These are phyloP conservation scores for Cetoscarus ocellatus DNA, from an alignment of 2,797 vertebrate species.

Conservation along the genomic window DNA sequence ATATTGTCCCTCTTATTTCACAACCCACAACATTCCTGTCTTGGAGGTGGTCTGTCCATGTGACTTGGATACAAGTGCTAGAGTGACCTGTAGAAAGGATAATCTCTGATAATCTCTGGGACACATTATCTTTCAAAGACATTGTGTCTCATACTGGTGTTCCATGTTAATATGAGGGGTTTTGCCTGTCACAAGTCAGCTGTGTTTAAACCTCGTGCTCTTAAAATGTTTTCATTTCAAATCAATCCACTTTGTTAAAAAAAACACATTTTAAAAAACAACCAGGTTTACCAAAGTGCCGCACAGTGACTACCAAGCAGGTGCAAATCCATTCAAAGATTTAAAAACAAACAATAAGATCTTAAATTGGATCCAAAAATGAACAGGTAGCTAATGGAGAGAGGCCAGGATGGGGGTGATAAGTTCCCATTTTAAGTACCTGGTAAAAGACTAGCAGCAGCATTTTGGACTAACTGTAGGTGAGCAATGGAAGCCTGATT, in stretches of 20 bases:
- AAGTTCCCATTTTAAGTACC: too few relatives aligned
- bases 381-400: too few relatives aligned
- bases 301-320: too few relatives aligned
- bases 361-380: too few relatives aligned
- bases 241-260: neutral
- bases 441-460: too few relatives aligned
- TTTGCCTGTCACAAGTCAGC: neutral
- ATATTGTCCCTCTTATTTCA: neutral
- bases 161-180: neutral
- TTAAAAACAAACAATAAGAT: too few relatives aligned
- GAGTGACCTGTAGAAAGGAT: slow-evolving; percentile 31
- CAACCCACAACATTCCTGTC: slow-evolving; percentile 31
- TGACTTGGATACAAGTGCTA: slow-evolving; percentile 50
- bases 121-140: slow-evolving; percentile 20
- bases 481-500: neutral
- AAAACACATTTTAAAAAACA: too few relatives aligned
- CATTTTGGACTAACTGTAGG: too few relatives aligned
- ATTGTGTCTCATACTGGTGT: neutral
- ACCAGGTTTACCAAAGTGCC: too few relatives aligned
- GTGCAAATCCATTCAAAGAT: too few relatives aligned
- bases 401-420: too few relatives aligned
- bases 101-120: slow-evolving; percentile 57
- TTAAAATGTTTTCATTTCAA: neutral
- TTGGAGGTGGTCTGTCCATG: slow-evolving; percentile 30
- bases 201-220: neutral